Conservation (phyloP, 2,888 invertebrate species). For the Galeruca laticollis region DNA sequence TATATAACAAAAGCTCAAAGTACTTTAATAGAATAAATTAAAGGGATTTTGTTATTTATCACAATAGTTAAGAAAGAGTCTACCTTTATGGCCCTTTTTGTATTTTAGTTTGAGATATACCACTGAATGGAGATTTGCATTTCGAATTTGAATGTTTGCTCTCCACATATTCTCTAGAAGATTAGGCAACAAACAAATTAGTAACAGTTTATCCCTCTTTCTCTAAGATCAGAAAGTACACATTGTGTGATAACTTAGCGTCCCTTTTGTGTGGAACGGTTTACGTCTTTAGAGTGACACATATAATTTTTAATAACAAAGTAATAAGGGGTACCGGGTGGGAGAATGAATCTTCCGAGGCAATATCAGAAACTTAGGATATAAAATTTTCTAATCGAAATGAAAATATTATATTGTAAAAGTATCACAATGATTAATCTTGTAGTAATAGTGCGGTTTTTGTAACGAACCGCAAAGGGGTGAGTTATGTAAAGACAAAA, state of each 20-base stretch:
- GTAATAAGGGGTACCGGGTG: no score
- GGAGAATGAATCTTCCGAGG: no score
- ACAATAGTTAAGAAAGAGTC: neutral
- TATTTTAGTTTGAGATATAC: neutral
- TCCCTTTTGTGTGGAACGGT: neutral
- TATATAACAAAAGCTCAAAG: neutral
- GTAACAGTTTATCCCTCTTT: slow-evolving; percentile 27
- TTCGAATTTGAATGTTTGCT: slow-evolving; percentile 46
- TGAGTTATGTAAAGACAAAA: no score
- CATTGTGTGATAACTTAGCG: neutral
- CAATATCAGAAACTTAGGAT: no score
- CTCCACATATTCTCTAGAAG: slow-evolving; percentile 38
- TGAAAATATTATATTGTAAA: no score
- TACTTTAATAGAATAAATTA: neutral
- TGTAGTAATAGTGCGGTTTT: no score
- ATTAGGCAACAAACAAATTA: slow-evolving; percentile 46
- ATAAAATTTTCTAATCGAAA: no score
- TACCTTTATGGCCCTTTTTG: neutral
- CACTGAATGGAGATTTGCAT: slow-evolving; percentile 43
- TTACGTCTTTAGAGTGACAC: neutral
- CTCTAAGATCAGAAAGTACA: slow-evolving; percentile 3
- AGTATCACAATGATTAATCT: no score
- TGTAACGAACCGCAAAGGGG: no score
- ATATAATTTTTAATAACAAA: neutral
- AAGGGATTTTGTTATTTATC: neutral